Percentiles rank a stretch among this genome's conserved stretches.
phyloP scores from a whole-genome alignment of 2,888 invertebrate genomes.

The Lasioglossum malachurum region DNA sequence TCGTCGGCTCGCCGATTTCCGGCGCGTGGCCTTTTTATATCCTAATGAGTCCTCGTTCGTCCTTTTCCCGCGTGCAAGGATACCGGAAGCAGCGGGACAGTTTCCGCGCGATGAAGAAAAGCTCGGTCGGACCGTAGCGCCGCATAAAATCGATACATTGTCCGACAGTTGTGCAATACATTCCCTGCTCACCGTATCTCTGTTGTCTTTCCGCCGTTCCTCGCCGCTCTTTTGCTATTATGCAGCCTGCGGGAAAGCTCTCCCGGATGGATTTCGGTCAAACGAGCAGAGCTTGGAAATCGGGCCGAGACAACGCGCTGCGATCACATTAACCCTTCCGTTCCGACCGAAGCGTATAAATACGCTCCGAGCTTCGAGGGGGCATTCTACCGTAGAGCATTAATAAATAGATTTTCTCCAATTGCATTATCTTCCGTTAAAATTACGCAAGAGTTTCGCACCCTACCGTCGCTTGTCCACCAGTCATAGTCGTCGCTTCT shows the following conservation, averaged over 20 bases:
- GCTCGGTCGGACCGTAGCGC: constrained; percentile 6
- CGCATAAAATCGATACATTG: constrained; percentile 55
- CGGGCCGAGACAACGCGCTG: neutral
- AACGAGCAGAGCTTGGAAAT: neutral
- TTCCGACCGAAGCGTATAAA: neutral
- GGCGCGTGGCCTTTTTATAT: neutral
- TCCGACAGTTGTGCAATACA: constrained; percentile 42
- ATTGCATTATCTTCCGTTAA: neutral
- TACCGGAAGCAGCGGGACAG: constrained; percentile 12
- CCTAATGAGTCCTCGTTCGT: constrained; percentile 11
- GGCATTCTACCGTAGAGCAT: neutral
- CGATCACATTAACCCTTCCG: neutral
- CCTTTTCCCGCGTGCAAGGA: constrained; percentile 6
- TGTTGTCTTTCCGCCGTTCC: neutral
- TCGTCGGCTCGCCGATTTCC: neutral
- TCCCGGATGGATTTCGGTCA: constrained; percentile 30
- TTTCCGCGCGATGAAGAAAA: constrained; percentile 16
- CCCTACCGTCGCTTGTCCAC: neutral
- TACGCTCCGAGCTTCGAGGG: neutral
- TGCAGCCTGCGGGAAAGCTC: neutral
- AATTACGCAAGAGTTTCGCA: neutral
- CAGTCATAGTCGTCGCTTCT: neutral
- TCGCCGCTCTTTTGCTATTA: neutral
- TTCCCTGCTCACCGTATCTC: neutral
- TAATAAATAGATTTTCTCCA: neutral